A percentile compares a stretch with the other conserved stretches of the same genome.
These are phyloP conservation scores for Drosophila serrata DNA, from an alignment of 1,140 invertebrate species.

Conservation along the genomic window DNA sequence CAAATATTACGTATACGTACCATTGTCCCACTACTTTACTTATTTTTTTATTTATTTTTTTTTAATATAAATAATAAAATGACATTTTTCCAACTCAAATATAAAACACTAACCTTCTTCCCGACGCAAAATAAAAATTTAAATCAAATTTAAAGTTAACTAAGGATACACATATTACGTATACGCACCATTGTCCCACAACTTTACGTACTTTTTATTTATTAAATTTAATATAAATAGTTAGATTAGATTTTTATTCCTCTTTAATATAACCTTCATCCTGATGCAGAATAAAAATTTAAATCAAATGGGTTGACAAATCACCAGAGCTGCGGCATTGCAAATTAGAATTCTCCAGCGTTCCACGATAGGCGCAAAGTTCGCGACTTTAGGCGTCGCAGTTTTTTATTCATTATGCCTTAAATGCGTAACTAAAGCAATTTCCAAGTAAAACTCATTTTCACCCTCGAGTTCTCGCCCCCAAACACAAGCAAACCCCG, in stretches of 20 bases:
- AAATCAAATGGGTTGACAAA: conserved; percentile 33
- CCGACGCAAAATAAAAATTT: conserved; percentile 3
- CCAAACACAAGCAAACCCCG: background rate
- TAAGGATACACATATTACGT: too few species aligned
- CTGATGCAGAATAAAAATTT: conserved; percentile 3
- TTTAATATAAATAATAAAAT: too few species aligned
- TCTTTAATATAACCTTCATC: background rate
- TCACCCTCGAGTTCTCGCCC: conserved; percentile 30
- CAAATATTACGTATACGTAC: too few species aligned
- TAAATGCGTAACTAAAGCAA: conserved; percentile 81
- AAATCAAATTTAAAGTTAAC: too few species aligned
- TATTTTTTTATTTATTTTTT: too few species aligned
- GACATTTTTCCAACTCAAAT: background rate
- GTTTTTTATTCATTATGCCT: conserved; percentile 72
- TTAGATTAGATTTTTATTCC: background rate
- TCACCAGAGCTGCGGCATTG: conserved; percentile 4
- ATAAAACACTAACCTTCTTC: too few species aligned
- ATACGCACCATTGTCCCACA: too few species aligned
- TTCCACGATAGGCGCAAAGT: conserved; percentile 30
- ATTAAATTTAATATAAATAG: background rate
- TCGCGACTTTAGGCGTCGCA: conserved; percentile 6
- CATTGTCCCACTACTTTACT: too few species aligned
- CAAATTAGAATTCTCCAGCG: conserved; percentile 30
- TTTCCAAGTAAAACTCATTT: conserved; percentile 69
- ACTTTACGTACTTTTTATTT: too few species aligned